These are phyloP conservation scores for Lymantria monacha DNA, from an alignment of 2,888 invertebrate genomes.

Conservation along the genomic window DNA sequence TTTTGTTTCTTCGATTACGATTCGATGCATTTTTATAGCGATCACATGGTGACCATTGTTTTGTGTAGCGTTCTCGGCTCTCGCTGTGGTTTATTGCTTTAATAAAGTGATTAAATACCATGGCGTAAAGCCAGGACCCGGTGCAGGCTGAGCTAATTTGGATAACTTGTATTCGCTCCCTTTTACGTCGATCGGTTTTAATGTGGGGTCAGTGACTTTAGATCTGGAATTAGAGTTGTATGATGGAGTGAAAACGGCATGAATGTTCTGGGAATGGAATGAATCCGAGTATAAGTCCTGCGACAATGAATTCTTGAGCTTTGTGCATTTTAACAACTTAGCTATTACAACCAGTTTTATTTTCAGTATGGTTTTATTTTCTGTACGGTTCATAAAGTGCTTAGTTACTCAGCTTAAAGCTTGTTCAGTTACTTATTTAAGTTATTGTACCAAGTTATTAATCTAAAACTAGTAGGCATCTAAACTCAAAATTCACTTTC, in stretches of 20 bases:
- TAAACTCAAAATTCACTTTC: too few relatives aligned
- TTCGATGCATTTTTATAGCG: conserved; percentile 65
- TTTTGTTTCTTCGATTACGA: conserved; percentile 50
- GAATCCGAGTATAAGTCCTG: background rate
- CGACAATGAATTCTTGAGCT: background rate
- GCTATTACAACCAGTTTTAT: too few relatives aligned
- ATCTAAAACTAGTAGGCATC: too few relatives aligned
- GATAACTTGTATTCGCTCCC: conserved; percentile 51
- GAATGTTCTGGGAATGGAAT: conserved; percentile 12
- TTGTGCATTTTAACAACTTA: background rate
- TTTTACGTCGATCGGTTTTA: conserved; percentile 45
- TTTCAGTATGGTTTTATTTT: too few relatives aligned
- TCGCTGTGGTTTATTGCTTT: conserved; percentile 60
- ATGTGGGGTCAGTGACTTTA: conserved; percentile 48
- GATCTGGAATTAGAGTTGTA: conserved; percentile 40
- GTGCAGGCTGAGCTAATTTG: conserved; percentile 61
- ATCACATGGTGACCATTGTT: conserved; percentile 65
- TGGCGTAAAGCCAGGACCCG: conserved; percentile 55
- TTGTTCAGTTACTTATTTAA: too few relatives aligned
- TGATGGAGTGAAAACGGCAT: conserved; percentile 17
- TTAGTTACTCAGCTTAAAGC: too few relatives aligned
- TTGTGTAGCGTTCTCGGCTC: conserved; percentile 45
- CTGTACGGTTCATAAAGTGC: too few relatives aligned
- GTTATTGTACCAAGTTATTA: too few relatives aligned
- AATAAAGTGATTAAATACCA: conserved; percentile 72